Conservation (phyloP, 2,113 vertebrate genomes). For the Patagioenas fasciata region DNA sequence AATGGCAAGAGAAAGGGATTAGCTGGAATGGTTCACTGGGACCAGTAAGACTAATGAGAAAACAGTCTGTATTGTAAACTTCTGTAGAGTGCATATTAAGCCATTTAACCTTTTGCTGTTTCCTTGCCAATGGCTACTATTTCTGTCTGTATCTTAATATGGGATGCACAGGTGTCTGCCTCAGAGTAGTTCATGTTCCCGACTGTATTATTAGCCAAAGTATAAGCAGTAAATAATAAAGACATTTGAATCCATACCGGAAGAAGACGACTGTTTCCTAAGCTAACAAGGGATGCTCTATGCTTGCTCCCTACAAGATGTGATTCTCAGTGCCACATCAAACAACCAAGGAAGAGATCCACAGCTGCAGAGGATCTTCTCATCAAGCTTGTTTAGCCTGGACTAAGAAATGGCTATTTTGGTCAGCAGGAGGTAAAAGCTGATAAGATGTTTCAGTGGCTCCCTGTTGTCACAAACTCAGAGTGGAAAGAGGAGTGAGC, state of each 20-base stretch:
- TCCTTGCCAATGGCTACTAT: neutral
- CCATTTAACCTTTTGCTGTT: conserved; percentile 32
- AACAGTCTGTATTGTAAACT: neutral
- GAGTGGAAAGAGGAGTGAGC: neutral
- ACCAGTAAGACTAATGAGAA: neutral
- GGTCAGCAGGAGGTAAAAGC: neutral
- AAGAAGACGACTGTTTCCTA: conserved; percentile 1
- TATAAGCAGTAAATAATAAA: neutral
- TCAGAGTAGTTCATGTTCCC: neutral
- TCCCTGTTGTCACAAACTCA: neutral
- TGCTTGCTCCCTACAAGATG: neutral
- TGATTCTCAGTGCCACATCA: accelerated
- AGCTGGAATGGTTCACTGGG: neutral
- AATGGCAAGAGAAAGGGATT: neutral
- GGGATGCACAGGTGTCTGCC: neutral
- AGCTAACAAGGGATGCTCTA: neutral
- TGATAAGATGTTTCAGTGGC: neutral
- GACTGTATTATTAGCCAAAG: neutral
- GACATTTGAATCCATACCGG: neutral
- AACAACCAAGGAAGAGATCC: neutral
- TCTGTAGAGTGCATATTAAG: neutral
- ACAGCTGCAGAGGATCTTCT: neutral
- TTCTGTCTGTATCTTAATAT: neutral
- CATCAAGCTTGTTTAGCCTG: neutral
- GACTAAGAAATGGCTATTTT: neutral